Percentiles rank a stretch among this genome's conserved stretches.
These are phyloP conservation scores for Margarornis squamiger DNA, from an alignment of 2,797 vertebrate species.

Conservation along the genomic window DNA sequence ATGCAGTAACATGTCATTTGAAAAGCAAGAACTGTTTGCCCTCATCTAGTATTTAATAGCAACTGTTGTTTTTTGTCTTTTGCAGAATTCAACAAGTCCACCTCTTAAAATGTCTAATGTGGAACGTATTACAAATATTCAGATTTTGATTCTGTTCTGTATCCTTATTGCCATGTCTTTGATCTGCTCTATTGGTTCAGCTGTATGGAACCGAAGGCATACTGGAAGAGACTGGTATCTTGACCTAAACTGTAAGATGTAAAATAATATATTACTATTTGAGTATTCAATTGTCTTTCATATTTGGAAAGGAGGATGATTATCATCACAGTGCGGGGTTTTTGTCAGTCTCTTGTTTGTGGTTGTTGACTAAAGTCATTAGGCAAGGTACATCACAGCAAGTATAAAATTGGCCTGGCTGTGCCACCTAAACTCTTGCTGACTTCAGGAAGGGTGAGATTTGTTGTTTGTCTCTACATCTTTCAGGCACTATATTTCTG, in stretches of 20 bases:
- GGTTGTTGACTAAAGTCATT: background rate
- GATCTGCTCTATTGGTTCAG: constrained; percentile 94
- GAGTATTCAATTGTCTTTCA: background rate
- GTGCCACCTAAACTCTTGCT: background rate
- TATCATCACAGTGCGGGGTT: background rate
- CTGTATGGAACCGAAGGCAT: constrained; percentile 94
- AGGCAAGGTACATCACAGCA: background rate
- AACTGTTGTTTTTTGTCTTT: constrained; percentile 1
- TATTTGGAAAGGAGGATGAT: background rate
- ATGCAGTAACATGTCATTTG: background rate
- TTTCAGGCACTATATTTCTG: background rate
- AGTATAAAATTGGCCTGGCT: background rate
- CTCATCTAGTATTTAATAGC: background rate
- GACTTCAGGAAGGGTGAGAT: background rate
- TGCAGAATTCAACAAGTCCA: constrained; percentile 95
- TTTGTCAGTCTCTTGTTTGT: background rate
- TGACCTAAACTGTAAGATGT: constrained; percentile 92
- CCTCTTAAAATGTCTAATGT: constrained; percentile 98
- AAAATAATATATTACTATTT: background rate
- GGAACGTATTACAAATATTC: constrained; percentile 97
- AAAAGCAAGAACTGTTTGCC: background rate
- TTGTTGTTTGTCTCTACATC: background rate
- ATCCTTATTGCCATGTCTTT: constrained; percentile 97
- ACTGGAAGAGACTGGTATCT: constrained; percentile 96
- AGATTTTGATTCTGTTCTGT: constrained; percentile 96